Percentiles rank a stretch among this genome's conserved stretches.
Evolutionary conservation across 2,888 invertebrate genomes (phyloP).

Genomic region (Tanytarsus gracilentus): DNA sequence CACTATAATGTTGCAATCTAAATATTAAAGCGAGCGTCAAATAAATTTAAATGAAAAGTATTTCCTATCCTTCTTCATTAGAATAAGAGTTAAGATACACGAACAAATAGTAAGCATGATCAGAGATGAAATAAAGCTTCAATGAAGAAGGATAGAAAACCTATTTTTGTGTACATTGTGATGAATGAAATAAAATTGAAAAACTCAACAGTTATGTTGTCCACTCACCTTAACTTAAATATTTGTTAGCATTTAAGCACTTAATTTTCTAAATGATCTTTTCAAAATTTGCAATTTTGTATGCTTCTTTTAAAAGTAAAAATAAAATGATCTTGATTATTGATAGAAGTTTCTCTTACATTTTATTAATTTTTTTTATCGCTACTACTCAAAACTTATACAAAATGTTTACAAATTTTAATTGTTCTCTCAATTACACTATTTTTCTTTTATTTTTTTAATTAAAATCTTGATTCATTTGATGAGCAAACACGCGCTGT

Average conservation of each 20-base stretch:
- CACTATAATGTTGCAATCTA: background rate
- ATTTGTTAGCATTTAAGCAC: background rate
- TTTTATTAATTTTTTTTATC: too few species aligned
- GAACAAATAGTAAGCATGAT: background rate
- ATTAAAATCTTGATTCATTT: too few species aligned
- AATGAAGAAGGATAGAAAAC: constrained; percentile 29
- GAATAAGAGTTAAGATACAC: background rate
- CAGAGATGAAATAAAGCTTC: background rate
- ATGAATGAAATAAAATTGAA: background rate
- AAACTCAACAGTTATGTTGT: background rate
- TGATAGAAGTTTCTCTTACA: background rate
- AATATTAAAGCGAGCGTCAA: background rate
- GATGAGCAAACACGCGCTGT: too few species aligned
- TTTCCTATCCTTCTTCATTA: too few species aligned
- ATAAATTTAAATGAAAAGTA: constrained; percentile 1
- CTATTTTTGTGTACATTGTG: background rate
- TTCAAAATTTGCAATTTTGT: background rate
- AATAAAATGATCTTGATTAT: background rate
- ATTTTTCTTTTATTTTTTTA: too few species aligned
- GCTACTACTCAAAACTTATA: too few species aligned
- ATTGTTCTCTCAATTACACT: too few species aligned
- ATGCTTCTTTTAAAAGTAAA: background rate
- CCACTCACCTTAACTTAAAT: background rate
- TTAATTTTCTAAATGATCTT: too few species aligned
- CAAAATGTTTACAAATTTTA: too few species aligned